Evolutionary conservation across 2,888 invertebrate genomes (phyloP).

Genomic region (Drosophila pseudotalamancana): DNA sequence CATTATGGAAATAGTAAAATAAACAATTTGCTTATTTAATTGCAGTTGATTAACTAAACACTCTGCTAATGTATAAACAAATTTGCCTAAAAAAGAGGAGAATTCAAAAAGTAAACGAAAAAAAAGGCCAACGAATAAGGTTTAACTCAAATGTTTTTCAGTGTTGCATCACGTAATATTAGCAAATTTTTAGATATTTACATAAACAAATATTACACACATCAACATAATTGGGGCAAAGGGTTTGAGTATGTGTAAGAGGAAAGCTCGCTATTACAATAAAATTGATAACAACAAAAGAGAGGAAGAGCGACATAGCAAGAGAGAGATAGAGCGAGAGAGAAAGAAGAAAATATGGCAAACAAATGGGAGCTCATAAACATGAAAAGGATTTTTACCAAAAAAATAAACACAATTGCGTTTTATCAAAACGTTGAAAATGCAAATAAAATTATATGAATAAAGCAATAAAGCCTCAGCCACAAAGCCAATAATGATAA

Average conservation of each 20-base stretch:
- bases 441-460: constrained; percentile 61
- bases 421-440: constrained; percentile 59
- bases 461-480: constrained; percentile 54
- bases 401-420: constrained; percentile 48
- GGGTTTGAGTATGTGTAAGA: constrained; percentile 5
- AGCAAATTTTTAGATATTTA: constrained; percentile 33
- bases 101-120: neutral
- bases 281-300: constrained; percentile 46
- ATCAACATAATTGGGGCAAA: constrained; percentile 3
- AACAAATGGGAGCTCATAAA: constrained; percentile 54
- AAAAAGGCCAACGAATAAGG: neutral
- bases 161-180: constrained; percentile 13
- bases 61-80: too few relatives aligned
- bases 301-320: neutral
- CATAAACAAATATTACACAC: constrained; percentile 20
- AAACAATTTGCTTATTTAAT: too few relatives aligned
- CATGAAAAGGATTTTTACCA: constrained; percentile 50
- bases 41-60: too few relatives aligned
- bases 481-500: constrained; percentile 44
- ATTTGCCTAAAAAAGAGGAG: neutral
- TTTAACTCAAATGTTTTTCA: constrained; percentile 2
- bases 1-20: too few relatives aligned
- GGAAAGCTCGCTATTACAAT: constrained; percentile 42
- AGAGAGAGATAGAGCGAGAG: neutral
- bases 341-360: constrained; percentile 25